phyloP scores from a whole-genome alignment of 2,888 invertebrate genomes.

The Leucophenga maculata region DNA sequence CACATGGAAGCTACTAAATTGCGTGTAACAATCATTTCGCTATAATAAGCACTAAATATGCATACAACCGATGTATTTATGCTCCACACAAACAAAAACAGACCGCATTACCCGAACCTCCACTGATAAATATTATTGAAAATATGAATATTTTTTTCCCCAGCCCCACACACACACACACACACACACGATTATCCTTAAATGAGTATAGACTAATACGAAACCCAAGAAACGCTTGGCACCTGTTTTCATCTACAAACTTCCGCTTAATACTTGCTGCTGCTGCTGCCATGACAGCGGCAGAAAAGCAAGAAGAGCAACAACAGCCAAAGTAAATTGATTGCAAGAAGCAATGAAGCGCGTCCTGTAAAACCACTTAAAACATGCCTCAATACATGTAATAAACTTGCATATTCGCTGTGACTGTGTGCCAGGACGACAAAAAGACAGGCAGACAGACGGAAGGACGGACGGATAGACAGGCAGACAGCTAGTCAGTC shows the following conservation, averaged over 20 bases:
- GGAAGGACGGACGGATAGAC: neutral
- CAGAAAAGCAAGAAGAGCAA: constrained; percentile 53
- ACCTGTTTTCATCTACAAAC: constrained; percentile 37
- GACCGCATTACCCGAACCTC: constrained; percentile 1
- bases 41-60: constrained; percentile 63
- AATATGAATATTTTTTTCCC: constrained; percentile 55
- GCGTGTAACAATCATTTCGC: constrained; percentile 58
- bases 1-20: neutral
- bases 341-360: constrained; percentile 69
- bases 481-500: neutral
- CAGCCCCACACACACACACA: neutral
- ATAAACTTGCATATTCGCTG: constrained; percentile 55
- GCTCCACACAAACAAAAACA: constrained; percentile 20
- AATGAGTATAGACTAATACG: constrained; percentile 33
- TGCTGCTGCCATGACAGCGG: constrained; percentile 24
- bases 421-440: constrained; percentile 43
- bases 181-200: constrained; percentile 3
- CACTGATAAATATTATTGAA: constrained; percentile 63
- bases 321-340: constrained; percentile 54
- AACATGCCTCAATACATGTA: constrained; percentile 69
- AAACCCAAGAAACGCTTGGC: constrained; percentile 35
- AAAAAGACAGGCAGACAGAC: neutral
- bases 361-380: constrained; percentile 70
- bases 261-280: neutral
- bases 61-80: constrained; percentile 43